Evolutionary conservation across 2,797 vertebrate species (phyloP).

Genomic region (Carapus acus): DNA sequence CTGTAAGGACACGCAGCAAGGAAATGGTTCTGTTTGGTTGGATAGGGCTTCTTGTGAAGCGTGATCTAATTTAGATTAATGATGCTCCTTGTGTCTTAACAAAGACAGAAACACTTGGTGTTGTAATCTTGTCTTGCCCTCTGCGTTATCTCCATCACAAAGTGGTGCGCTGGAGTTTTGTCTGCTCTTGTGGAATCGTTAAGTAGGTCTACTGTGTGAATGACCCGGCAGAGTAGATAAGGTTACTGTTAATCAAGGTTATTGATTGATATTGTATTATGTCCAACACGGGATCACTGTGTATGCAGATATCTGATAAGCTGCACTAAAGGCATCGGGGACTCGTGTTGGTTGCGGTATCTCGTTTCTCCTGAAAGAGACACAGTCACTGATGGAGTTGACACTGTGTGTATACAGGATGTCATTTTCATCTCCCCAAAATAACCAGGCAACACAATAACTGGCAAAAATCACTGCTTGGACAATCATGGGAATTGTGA

Average conservation of each 20-base stretch:
- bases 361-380: conserved; percentile 14
- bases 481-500: too few species aligned
- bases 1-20: too few species aligned
- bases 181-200: conserved; percentile 22
- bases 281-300: conserved; percentile 25
- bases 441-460: too few species aligned
- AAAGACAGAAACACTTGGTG: neutral
- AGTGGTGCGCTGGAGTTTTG: conserved; percentile 35
- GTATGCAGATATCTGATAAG: conserved; percentile 37
- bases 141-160: conserved; percentile 2
- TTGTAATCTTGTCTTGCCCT: neutral
- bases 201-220: conserved; percentile 37
- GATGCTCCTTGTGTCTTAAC: neutral
- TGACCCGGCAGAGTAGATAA: conserved; percentile 30
- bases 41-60: too few species aligned
- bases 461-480: too few species aligned
- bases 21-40: too few species aligned
- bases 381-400: conserved; percentile 8
- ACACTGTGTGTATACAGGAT: too few species aligned
- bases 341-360: conserved; percentile 28
- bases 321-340: conserved; percentile 24
- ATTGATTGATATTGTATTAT: conserved; percentile 47
- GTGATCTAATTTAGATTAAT: too few species aligned
- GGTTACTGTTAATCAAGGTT: conserved; percentile 45
- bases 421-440: too few species aligned